Conservation (phyloP, 1,140 invertebrate genomes). For the Drosophila kepulauana region DNA sequence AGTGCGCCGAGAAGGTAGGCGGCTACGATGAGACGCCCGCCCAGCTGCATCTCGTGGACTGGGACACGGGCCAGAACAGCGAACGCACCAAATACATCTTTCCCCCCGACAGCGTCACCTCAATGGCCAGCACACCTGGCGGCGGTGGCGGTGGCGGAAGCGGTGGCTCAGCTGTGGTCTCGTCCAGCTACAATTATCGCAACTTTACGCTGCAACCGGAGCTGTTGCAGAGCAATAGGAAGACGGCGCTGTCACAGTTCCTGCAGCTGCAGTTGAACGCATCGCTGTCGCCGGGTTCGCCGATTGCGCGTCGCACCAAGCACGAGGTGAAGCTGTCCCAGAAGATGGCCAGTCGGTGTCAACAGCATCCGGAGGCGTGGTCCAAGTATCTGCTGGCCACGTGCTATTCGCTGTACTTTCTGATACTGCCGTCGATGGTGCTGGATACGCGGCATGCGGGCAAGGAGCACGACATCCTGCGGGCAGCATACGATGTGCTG, state of each 20-base stretch:
- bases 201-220: constrained; percentile 86
- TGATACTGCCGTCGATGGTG: constrained; percentile 94
- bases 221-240: constrained; percentile 84
- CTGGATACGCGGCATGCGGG: constrained; percentile 85
- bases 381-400: constrained; percentile 95
- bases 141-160: constrained; percentile 8
- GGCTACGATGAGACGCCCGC: constrained; percentile 87
- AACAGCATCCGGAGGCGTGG: constrained; percentile 93
- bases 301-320: constrained; percentile 96
- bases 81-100: constrained; percentile 98
- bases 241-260: constrained; percentile 81
- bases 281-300: constrained; percentile 90
- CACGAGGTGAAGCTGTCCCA: constrained; percentile 97
- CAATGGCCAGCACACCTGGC: background rate
- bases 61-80: constrained; percentile 88
- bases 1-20: constrained; percentile 93
- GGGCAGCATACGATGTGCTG: constrained; percentile 94
- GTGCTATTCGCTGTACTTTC: constrained; percentile 98
- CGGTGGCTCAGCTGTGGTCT: too few species aligned
- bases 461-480: constrained; percentile 91
- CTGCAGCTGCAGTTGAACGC: constrained; percentile 85
- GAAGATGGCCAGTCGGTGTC: constrained; percentile 92
- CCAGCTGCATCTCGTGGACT: constrained; percentile 89
- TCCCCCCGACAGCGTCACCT: constrained; percentile 91
- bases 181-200: constrained; percentile 85